Base-by-base conservation (phyloP, 1,140 invertebrate species). In the Drosophila ficusphila region DNA sequence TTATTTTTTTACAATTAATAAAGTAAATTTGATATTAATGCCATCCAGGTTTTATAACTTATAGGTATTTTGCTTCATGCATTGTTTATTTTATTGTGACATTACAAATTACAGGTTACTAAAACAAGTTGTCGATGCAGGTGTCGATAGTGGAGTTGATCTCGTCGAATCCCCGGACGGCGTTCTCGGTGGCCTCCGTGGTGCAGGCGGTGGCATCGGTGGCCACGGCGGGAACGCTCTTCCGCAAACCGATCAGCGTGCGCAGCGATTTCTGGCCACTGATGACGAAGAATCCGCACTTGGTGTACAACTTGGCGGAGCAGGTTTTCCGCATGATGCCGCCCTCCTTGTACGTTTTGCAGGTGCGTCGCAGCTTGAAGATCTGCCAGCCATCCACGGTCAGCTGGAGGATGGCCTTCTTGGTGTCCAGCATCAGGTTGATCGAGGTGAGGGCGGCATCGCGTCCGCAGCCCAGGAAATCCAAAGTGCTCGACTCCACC, bases 121-220 rank as follows among this genome's bases (percentile, higher is more conserved):
- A 12, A 12, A 42, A 25, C 7, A 53, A 21, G 6, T 42, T 71
- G 8, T 8, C 29, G 5, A 57, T 34, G 47, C 79, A 83, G 18
- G 4, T 18, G 27, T 77, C 56, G 19, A 83, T 62, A 7, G 41
- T 64, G 9, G 23, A 41, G 39, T 70, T 61, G 14, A 83, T 39
- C 11, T 39, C 29, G 3, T 51, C 25, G n/a, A 77, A 51, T 7
- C 60, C 51, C 6, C 25, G 14, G 1, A 81, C 2, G 5, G 77
- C 77, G 21, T 42, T 25, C 1, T 58, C 54, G 7, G 77, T 61
- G 31, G 79, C 58, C 6, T 8, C n/a, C 6, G 14, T 31, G n/a
- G 77, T 83, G 51, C 79, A 83, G 36, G n/a, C 2, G 46, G 72
- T 51, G 23, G 78, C 69, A 48, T 77, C 69, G 18, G 12, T 54